Evolutionary conservation across 1,140 invertebrate genomes (phyloP).

Genomic region (Pseudomyrmex dendroicus): DNA sequence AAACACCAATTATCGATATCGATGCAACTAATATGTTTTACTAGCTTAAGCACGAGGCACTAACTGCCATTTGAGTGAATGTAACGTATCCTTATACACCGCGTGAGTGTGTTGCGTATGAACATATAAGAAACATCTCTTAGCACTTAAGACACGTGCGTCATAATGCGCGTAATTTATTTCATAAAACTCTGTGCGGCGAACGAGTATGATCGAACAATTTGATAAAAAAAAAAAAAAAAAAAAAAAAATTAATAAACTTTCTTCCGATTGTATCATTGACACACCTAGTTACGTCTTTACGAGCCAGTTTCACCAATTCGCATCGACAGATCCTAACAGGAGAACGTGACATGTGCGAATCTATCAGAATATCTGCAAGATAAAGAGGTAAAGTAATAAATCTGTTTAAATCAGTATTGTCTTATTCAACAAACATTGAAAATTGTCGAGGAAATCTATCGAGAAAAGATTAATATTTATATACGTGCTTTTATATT

Average conservation of each 20-base stretch:
- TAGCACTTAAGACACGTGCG: conserved; percentile 24
- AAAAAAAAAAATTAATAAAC: conserved; percentile 10
- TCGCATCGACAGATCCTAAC: no score
- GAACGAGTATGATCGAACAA: conserved; percentile 41
- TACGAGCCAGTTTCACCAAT: background rate
- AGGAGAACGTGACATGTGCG: no score
- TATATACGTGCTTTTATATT: no score
- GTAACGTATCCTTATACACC: conserved; percentile 61
- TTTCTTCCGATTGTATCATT: conserved; percentile 4
- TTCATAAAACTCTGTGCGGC: conserved; percentile 36
- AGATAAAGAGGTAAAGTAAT: no score
- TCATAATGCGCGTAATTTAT: conserved; percentile 35
- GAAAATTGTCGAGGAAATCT: no score
- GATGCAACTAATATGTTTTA: conserved; percentile 10
- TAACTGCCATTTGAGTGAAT: conserved; percentile 77
- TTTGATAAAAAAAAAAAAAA: conserved; percentile 56
- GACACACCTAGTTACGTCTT: background rate
- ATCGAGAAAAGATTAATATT: no score
- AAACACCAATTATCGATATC: conserved; percentile 22
- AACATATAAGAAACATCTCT: conserved; percentile 28
- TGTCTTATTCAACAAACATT: no score
- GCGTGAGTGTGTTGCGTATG: conserved; percentile 15
- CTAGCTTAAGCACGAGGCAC: conserved; percentile 74
- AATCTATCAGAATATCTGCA: no score
- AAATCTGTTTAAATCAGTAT: no score